Conservation (phyloP, 2,888 invertebrate genomes). For the Ophion costatus region DNA sequence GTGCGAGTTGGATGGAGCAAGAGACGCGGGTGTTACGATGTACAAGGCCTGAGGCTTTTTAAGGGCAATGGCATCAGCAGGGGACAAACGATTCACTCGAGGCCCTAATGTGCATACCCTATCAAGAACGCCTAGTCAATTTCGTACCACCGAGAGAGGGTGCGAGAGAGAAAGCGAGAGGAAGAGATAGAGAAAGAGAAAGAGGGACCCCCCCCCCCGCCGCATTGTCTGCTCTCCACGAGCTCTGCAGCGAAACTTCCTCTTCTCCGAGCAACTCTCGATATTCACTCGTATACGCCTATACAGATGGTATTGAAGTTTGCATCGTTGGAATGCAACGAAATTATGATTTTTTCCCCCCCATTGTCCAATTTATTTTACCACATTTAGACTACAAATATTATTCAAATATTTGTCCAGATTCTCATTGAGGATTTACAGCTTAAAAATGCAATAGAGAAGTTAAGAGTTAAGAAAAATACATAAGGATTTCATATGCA, state of each 20-base stretch:
- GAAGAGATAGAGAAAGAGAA: constrained; percentile 12
- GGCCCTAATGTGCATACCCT: constrained; percentile 17
- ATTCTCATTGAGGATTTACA: too few species aligned
- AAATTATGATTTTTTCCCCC: too few species aligned
- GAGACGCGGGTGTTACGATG: constrained; percentile 1
- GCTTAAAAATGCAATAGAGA: too few species aligned
- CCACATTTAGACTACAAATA: too few species aligned
- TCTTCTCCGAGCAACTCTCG: not conserved
- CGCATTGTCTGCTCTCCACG: constrained; percentile 8
- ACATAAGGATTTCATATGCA: too few species aligned
- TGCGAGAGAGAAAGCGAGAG: constrained; percentile 3
- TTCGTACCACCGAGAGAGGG: not conserved
- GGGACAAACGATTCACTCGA: constrained; percentile 27
- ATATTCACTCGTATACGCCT: not conserved
- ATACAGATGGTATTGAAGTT: too few species aligned
- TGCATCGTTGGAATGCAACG: too few species aligned
- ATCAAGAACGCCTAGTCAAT: constrained; percentile 20
- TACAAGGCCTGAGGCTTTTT: constrained; percentile 33
- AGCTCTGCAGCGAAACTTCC: constrained; percentile 1
- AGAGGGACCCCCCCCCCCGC: not conserved
- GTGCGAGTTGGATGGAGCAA: constrained; percentile 22
- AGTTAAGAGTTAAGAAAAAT: too few species aligned
- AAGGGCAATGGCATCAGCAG: constrained; percentile 31
- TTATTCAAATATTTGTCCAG: too few species aligned
- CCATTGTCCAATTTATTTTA: too few species aligned